phyloP scores from a whole-genome alignment of 2,113 vertebrate genomes.

The Bambusicola thoracicus region DNA sequence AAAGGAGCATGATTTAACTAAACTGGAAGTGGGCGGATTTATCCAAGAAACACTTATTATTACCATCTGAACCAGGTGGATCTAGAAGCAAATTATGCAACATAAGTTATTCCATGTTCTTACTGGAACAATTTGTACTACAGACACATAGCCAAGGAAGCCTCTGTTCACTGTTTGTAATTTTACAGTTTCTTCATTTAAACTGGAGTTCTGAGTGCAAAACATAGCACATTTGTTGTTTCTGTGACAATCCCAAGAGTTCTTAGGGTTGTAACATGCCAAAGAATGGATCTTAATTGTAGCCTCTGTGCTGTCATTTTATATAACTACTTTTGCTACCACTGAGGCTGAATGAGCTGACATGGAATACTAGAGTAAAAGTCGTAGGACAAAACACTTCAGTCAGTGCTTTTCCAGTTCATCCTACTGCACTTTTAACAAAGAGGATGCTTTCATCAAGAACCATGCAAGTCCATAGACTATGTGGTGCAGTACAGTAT shows the following conservation, averaged over 20 bases:
- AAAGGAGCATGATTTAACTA: constrained; percentile 62
- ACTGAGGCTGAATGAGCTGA: background rate
- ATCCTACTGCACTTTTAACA: background rate
- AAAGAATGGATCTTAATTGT: background rate
- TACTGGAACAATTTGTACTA: constrained; percentile 62
- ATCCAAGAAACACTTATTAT: constrained; percentile 63
- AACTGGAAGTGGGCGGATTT: constrained; percentile 59
- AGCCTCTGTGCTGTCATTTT: background rate
- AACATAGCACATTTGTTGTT: background rate
- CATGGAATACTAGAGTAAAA: background rate
- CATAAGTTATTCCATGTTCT: constrained; percentile 48
- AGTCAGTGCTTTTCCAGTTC: background rate
- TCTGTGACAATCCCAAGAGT: background rate
- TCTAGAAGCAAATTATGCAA: constrained; percentile 59
- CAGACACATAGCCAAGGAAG: constrained; percentile 27
- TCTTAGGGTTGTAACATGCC: background rate
- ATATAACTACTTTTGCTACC: background rate
- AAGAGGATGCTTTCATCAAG: background rate
- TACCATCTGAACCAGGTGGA: constrained; percentile 68
- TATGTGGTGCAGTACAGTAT: rapidly evolving
- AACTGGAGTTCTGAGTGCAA: background rate
- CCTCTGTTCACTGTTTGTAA: background rate
- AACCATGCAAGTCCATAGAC: rapidly evolving
- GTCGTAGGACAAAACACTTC: background rate
- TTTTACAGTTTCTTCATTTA: constrained; percentile 27